Evolutionary conservation across 64 coral and sea anemone species (phyloP).

Genomic region (Stichodactyla mertensii): DNA sequence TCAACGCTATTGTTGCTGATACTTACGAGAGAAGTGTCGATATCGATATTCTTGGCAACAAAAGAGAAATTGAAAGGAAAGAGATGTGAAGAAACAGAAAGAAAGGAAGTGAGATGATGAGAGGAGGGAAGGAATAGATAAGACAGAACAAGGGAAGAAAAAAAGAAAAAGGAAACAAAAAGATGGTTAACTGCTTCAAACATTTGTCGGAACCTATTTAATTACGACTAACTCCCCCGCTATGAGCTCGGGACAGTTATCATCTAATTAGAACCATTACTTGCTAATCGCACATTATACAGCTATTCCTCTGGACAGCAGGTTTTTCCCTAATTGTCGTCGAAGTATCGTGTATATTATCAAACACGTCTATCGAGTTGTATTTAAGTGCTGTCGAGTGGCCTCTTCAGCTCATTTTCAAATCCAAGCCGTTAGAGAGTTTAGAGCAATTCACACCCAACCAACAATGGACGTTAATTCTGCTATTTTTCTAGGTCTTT

Average conservation of each 20-base stretch:
- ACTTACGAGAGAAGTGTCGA: too few species aligned
- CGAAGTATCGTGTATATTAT: not conserved
- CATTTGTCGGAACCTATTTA: not conserved
- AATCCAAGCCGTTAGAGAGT: not conserved
- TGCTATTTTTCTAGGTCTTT: not conserved
- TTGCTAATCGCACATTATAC: not conserved
- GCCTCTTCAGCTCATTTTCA: not conserved
- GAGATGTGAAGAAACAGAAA: not conserved
- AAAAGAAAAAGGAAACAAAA: not conserved
- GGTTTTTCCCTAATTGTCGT: not conserved
- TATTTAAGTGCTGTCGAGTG: not conserved
- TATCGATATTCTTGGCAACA: not conserved
- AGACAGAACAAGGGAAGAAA: not conserved
- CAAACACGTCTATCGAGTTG: not conserved
- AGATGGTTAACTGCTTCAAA: not conserved
- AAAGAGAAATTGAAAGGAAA: not conserved
- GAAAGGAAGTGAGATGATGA: not conserved
- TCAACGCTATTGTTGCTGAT: too few species aligned
- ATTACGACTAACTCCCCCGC: not conserved
- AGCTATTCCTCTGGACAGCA: not conserved
- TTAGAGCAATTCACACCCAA: not conserved
- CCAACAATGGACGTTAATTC: not conserved
- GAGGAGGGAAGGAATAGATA: too few species aligned
- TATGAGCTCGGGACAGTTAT: not conserved
- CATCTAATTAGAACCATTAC: not conserved